Conservation (phyloP, 2,888 invertebrate genomes). For the Ornithoptera alexandrae region DNA sequence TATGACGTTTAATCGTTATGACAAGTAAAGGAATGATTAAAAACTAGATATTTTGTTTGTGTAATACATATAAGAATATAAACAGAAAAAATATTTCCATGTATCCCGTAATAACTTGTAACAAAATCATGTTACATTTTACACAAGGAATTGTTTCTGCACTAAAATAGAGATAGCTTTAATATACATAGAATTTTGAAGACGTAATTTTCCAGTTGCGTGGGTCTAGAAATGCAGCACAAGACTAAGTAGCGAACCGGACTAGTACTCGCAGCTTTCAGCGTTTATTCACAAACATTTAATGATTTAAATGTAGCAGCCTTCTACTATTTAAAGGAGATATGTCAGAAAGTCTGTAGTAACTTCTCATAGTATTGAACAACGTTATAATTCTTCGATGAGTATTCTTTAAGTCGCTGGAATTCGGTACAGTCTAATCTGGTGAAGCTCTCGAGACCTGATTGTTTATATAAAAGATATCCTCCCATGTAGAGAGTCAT, state of each 20-base stretch:
- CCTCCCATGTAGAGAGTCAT: too few relatives aligned
- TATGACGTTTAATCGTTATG: too few relatives aligned
- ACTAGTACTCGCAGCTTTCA: constrained; percentile 7
- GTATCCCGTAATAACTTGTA: not conserved
- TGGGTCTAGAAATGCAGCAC: constrained; percentile 15
- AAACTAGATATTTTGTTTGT: too few relatives aligned
- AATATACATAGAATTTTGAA: constrained; percentile 16
- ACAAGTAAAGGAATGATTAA: too few relatives aligned
- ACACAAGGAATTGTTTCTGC: not conserved
- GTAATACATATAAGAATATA: too few relatives aligned
- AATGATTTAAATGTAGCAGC: constrained; percentile 7
- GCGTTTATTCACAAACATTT: constrained; percentile 14
- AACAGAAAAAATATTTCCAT: not conserved
- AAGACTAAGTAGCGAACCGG: constrained; percentile 19
- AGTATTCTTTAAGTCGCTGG: too few relatives aligned
- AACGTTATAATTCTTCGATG: too few relatives aligned
- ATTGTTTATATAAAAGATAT: too few relatives aligned
- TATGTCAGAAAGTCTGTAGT: not conserved
- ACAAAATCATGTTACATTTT: not conserved
- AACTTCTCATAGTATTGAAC: too few relatives aligned
- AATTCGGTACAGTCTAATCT: too few relatives aligned
- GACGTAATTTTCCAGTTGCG: constrained; percentile 21
- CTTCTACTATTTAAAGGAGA: not conserved
- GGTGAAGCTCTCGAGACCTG: too few relatives aligned
- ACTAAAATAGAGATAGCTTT: constrained; percentile 2